Evolutionary conservation across 1,140 invertebrate genomes (phyloP).

Genomic region (Apis mellifera): Amel_HAv3.1 CM009936.2:10399501-10400000

Average conservation of each 20-base stretch:
- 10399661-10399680: too few relatives aligned
- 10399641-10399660: too few relatives aligned
- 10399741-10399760: too few relatives aligned
- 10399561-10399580: neutral
- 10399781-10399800: too few relatives aligned
- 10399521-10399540: neutral
- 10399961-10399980: neutral
- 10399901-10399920: slow-evolving; percentile 11
- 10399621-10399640: neutral
- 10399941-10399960: neutral
- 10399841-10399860: neutral
- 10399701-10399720: too few relatives aligned
- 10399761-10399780: too few relatives aligned
- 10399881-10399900: neutral
- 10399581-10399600: neutral
- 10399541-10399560: neutral
- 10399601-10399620: neutral
- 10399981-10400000: neutral
- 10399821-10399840: neutral
- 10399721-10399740: too few relatives aligned
- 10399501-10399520: neutral
- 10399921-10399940: neutral
- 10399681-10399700: too few relatives aligned
- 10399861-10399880: neutral
- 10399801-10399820: neutral